phyloP scores from a whole-genome alignment of 2,113 vertebrate genomes.

The Labeo rohita region DNA sequence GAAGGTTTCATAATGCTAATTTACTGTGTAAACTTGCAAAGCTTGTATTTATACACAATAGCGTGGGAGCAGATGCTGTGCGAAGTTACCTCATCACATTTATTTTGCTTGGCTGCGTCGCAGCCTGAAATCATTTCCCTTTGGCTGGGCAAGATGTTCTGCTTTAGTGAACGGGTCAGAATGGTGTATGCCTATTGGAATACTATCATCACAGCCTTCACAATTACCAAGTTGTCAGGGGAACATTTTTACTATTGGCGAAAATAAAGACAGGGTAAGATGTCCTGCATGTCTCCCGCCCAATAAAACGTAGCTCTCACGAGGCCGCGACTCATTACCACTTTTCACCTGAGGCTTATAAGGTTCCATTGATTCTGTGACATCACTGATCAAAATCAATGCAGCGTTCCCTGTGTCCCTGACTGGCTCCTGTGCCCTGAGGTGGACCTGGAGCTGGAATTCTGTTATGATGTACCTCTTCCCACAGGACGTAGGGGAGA shows the following conservation, averaged over 20 bases:
- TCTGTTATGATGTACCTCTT: constrained; percentile 19
- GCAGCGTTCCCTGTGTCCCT: constrained; percentile 59
- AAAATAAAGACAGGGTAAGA: constrained; percentile 3
- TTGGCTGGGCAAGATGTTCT: constrained; percentile 18
- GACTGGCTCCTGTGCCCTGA: neutral
- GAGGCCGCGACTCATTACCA: constrained; percentile 68
- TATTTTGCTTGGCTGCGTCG: constrained; percentile 6
- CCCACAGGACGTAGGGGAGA: neutral
- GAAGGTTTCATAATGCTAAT: constrained; percentile 14
- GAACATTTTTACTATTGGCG: constrained; percentile 2
- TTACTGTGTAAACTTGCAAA: constrained; percentile 31
- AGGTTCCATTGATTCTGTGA: constrained; percentile 74
- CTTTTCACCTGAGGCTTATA: constrained; percentile 74
- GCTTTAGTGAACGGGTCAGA: constrained; percentile 16
- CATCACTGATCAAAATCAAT: constrained; percentile 77
- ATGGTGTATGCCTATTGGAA: neutral
- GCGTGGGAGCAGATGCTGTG: neutral
- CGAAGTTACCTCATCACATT: constrained; percentile 33
- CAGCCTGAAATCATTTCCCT: constrained; percentile 6
- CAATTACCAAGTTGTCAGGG: constrained; percentile 7
- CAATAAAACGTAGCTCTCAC: constrained; percentile 68
- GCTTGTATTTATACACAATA: constrained; percentile 20
- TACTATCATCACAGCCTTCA: neutral
- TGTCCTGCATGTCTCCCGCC: constrained; percentile 47
- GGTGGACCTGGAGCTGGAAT: neutral